Evolutionary conservation across 2,888 invertebrate genomes (phyloP).

Genomic region (Amorpha juglandis): DNA sequence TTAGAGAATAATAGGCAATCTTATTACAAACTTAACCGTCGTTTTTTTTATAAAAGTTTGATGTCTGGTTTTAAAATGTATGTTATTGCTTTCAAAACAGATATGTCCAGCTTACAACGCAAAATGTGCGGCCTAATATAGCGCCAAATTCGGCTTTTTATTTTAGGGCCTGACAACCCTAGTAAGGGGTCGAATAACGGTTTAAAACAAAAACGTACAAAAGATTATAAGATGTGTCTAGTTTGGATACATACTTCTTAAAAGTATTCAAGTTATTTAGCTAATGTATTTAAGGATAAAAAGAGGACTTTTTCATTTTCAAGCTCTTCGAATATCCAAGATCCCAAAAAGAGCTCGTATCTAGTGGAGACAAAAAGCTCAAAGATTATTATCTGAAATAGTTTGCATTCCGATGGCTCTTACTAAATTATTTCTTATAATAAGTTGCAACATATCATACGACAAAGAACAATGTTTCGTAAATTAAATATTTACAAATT

Average conservation of each 20-base stretch:
- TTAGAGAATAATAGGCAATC: too few relatives aligned
- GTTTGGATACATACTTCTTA: neutral
- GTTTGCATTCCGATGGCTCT: neutral
- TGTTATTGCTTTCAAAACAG: too few relatives aligned
- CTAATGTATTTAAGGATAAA: neutral
- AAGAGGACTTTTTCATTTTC: neutral
- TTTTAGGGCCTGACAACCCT: too few relatives aligned
- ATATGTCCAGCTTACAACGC: too few relatives aligned
- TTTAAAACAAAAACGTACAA: constrained; percentile 5
- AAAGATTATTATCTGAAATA: neutral
- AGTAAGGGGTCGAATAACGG: constrained; percentile 45
- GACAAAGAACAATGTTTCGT: constrained; percentile 18
- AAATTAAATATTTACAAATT: constrained; percentile 15
- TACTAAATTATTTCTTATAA: neutral
- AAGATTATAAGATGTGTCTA: neutral
- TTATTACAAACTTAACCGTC: too few relatives aligned
- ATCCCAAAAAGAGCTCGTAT: neutral
- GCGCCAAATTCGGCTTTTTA: too few relatives aligned
- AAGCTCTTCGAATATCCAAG: neutral
- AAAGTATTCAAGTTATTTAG: constrained; percentile 1
- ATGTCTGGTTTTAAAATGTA: too few relatives aligned
- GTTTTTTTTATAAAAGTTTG: too few relatives aligned
- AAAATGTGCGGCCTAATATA: too few relatives aligned
- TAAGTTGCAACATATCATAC: constrained; percentile 8
- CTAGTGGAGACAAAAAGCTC: neutral